These are phyloP conservation scores for Sterna hirundo DNA, from an alignment of 2,113 vertebrate genomes.

Conservation along the genomic window DNA sequence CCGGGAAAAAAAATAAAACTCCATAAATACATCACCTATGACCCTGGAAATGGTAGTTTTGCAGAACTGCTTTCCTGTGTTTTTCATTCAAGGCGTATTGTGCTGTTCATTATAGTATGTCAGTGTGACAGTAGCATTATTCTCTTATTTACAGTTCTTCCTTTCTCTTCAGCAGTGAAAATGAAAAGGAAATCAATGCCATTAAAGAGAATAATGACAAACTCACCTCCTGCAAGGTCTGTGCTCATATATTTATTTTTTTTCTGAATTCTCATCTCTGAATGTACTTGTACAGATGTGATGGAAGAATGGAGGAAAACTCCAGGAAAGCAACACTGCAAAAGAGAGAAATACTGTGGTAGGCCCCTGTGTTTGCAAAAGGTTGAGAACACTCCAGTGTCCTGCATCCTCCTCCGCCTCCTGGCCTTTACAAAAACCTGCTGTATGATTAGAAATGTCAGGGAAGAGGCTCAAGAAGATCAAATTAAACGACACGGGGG, in stretches of 20 bases:
- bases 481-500: neutral
- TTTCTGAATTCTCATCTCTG: conserved; percentile 16
- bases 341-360: neutral
- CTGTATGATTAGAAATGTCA: neutral
- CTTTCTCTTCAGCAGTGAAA: conserved; percentile 54
- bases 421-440: neutral
- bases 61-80: neutral
- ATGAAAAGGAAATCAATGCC: conserved; percentile 71
- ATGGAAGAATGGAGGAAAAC: neutral
- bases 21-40: neutral
- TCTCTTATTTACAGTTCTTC: conserved; percentile 70
- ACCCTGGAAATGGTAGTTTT: conserved; percentile 1
- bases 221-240: conserved; percentile 50
- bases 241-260: neutral
- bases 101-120: conserved; percentile 49
- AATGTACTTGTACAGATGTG: neutral
- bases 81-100: conserved; percentile 49
- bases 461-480: neutral
- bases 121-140: conserved; percentile 63
- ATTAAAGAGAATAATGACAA: conserved; percentile 69
- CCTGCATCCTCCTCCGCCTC: neutral
- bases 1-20: neutral
- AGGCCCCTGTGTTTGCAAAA: neutral
- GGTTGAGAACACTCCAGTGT: neutral
- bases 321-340: neutral